Conservation (phyloP, 2,113 vertebrate species). For the Nibea albiflora region DNA sequence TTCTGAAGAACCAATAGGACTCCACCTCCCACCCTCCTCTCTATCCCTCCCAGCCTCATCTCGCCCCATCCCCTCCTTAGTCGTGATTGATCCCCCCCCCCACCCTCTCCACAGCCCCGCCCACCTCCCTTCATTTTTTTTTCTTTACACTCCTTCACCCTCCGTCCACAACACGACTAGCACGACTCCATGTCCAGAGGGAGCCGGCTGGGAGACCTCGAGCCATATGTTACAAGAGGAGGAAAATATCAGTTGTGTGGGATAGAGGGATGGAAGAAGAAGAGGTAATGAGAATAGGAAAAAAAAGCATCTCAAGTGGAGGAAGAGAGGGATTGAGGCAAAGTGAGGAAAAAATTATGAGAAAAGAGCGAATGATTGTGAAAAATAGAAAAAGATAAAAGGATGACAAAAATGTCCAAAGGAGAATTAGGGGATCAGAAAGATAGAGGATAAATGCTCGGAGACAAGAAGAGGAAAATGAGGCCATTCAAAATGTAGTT, state of each 20-base stretch:
- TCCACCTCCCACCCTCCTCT: background rate
- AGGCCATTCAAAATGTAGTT: too few species aligned
- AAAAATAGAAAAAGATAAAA: background rate
- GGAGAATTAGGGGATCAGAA: background rate
- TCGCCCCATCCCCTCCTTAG: background rate
- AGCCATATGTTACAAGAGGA: slow-evolving; percentile 38
- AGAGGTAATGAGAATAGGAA: background rate
- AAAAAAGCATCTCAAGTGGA: too few species aligned
- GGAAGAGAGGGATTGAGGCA: background rate
- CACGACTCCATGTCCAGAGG: slow-evolving; percentile 40
- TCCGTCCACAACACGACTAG: slow-evolving; percentile 28
- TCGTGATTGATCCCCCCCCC: slow-evolving; percentile 37
- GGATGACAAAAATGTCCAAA: background rate
- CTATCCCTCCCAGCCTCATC: background rate
- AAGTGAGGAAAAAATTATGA: background rate
- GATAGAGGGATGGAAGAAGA: background rate
- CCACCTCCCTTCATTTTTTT: slow-evolving; percentile 10
- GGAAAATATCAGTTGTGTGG: background rate
- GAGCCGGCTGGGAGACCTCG: slow-evolving; percentile 21
- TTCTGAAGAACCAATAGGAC: background rate
- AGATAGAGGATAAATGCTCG: background rate
- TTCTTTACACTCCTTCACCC: slow-evolving; percentile 7
- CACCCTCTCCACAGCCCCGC: background rate
- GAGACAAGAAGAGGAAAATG: background rate
- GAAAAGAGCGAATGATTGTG: background rate